Evolutionary conservation across 2,113 vertebrate genomes (phyloP).

Genomic region (Nansenia antarctica): DNA sequence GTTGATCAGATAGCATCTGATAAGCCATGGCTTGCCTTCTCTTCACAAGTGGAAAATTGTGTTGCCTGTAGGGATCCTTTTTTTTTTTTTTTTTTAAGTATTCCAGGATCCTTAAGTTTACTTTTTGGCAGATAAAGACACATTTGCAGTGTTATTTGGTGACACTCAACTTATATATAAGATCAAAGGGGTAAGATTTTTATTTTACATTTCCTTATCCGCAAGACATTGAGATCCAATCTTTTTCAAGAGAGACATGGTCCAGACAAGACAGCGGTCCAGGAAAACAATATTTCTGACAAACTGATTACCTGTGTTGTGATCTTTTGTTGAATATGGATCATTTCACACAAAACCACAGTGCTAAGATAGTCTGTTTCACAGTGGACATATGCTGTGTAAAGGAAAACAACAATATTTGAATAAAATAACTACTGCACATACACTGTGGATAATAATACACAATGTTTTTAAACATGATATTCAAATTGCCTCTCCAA

Average conservation of each 20-base stretch:
- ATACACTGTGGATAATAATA: background rate
- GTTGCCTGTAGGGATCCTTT: background rate
- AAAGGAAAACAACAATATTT: background rate
- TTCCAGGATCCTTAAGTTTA: background rate
- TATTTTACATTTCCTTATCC: too few relatives aligned
- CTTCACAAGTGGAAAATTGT: slow-evolving; percentile 4
- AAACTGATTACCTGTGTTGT: background rate
- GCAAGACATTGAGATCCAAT: too few relatives aligned
- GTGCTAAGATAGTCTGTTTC: background rate
- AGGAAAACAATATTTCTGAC: too few relatives aligned
- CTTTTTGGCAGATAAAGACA: background rate
- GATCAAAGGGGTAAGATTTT: background rate
- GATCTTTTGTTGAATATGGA: background rate
- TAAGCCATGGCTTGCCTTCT: slow-evolving; percentile 2
- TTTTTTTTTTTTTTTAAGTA: background rate
- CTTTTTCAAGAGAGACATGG: too few relatives aligned
- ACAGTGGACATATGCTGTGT: background rate
- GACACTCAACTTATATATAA: too few relatives aligned
- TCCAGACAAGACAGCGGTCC: too few relatives aligned
- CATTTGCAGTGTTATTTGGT: background rate
- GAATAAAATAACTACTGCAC: background rate
- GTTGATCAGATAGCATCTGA: slow-evolving; percentile 15
- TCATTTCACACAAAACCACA: background rate
- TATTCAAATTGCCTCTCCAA: background rate
- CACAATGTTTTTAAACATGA: background rate